phyloP scores from a whole-genome alignment of 2,113 vertebrate species.

The Maccullochella peelii region DNA sequence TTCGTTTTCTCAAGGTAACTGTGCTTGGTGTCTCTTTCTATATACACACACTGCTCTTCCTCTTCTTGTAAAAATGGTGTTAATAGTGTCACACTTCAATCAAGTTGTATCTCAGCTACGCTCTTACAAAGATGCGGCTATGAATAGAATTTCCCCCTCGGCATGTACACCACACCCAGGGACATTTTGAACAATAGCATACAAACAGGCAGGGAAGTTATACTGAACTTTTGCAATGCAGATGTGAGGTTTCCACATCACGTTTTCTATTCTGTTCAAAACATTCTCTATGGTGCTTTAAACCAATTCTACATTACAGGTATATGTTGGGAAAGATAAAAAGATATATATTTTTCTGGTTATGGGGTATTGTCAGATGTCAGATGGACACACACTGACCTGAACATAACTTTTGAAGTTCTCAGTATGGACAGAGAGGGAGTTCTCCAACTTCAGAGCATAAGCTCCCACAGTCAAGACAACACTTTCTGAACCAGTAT shows the following conservation, averaged over 20 bases:
- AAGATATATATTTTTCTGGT: not conserved
- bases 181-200: not conserved
- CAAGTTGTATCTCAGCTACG: not conserved
- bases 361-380: not conserved
- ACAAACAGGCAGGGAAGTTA: not conserved
- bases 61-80: not conserved
- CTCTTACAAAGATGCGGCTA: not conserved
- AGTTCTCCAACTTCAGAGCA: too few relatives aligned
- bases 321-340: not conserved
- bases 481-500: too few relatives aligned
- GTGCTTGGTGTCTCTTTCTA: slow-evolving; percentile 7
- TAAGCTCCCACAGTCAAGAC: too few relatives aligned
- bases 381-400: not conserved
- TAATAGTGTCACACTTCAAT: slow-evolving; percentile 6
- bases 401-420: too few relatives aligned
- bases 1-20: not conserved
- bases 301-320: not conserved
- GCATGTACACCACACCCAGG: not conserved
- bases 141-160: not conserved
- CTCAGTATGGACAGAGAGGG: too few relatives aligned
- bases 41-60: slow-evolving; percentile 2
- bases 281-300: not conserved
- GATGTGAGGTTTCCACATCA: not conserved
- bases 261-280: not conserved
- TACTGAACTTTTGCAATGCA: not conserved